phyloP scores from a whole-genome alignment of 2,888 invertebrate genomes.

The Xanthia icteritia region DNA sequence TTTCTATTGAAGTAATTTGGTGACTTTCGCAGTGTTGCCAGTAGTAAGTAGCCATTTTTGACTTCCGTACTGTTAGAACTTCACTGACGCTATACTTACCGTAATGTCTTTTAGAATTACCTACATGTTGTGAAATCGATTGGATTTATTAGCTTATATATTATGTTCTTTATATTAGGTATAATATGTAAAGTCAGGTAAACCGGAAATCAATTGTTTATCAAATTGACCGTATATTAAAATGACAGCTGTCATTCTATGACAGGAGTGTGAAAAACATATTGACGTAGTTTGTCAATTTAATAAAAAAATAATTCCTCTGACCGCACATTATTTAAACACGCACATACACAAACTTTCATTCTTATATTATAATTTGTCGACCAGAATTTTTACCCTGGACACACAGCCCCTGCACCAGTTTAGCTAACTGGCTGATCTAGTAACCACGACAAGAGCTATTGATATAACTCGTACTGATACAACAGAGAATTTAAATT shows the following conservation, averaged over 20 bases:
- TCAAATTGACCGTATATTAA: too few species aligned
- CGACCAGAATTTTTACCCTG: neutral
- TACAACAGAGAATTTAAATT: neutral
- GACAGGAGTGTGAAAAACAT: too few species aligned
- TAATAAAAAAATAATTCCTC: neutral
- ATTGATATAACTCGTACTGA: neutral
- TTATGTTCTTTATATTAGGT: neutral
- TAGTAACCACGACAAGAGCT: neutral
- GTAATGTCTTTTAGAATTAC: conserved; percentile 23
- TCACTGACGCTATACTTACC: too few species aligned
- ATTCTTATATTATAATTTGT: neutral
- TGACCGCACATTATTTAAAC: neutral
- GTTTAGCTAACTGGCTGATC: neutral
- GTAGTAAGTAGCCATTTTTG: too few species aligned
- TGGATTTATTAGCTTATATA: conserved; percentile 6
- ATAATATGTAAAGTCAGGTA: too few species aligned
- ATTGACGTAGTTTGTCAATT: too few species aligned
- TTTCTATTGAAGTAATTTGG: too few species aligned
- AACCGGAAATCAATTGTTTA: too few species aligned
- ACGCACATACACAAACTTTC: neutral
- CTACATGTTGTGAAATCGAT: conserved; percentile 13
- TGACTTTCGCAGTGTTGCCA: too few species aligned
- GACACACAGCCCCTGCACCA: neutral
- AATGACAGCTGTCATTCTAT: too few species aligned
- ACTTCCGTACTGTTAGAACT: too few species aligned